Base-by-base conservation (phyloP, 2,888 invertebrate species). In the Candidula unifasciata region DNA sequence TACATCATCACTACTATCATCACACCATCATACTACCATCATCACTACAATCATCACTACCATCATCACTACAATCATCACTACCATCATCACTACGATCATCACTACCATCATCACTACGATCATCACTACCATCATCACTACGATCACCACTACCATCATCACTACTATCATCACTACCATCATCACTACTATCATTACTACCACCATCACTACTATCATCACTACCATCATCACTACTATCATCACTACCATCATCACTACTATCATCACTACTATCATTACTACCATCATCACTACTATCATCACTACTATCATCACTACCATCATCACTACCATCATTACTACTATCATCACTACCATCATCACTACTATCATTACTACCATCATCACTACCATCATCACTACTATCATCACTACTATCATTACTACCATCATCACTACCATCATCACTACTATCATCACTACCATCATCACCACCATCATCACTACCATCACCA, bases 61-160 rank as follows among this genome's bases (percentile, higher is more conserved):
- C 44, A 44, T 13, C 44, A 44, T 13, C 44, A 1, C 44, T 0
- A 44, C 44, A 6, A 1, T 1, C 44, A 44, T 44, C 37, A 64
- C 18, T 21, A 71, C 35, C 71, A 71, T 30, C 71, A 21, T 6
- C 71, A 71, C 27, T 30, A 71, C 10, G 16, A 71, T 33, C 30
- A 71, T 44, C 37, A 74, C 52, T 44, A 74, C 52, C 74, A 44
- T 27, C 37, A 74, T 74, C 76, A 35, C n/a, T 21, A 74, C n/a
- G 16, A 64, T 27, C 27, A 64, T 27, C 64, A 64, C 64, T 21
- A 64, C 64, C 64, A 64, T 21, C 64, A 16, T 16, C 64, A 64
- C 18, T 21, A 64, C 18, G 0, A 64, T 27, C 27, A 64, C 2
- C 64, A 64, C 64, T 21, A 64, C 64, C 64, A 64, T 13, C 44